Base-by-base conservation (phyloP, 2,113 vertebrate species). In the Psophia crepitans region DNA sequence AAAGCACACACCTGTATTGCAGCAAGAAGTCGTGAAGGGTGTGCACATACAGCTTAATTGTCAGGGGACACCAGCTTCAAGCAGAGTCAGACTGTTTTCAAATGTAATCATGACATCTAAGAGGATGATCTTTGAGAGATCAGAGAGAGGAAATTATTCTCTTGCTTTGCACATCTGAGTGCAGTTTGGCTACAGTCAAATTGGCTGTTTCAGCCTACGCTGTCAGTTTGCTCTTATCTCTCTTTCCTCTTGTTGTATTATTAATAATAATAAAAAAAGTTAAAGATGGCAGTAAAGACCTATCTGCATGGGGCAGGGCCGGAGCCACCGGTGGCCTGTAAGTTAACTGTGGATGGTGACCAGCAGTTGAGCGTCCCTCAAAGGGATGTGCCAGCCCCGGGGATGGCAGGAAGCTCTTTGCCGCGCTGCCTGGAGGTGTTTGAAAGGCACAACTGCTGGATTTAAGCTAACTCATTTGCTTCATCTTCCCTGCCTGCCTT, bases 181-280 rank as follows among this genome's bases (percentile, higher is more conserved):
- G 95, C 94, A 95, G 92, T 96, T 93, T 95, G 94, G 92, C 94
- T 97, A 76, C 89, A 91, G 94, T 95, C 89, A 96, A 92, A 97
- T 94, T 96, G 95, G 89, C 90, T 95, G 89, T 89, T 97, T 94
- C 94, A 95, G 90, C 86, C 90, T 94, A 87, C 84, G 11, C 66
- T 96, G 95, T 94, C 94, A 94, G 86, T 83, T 94, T 95, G 91
- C 94, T 96, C 96, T 96, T 49, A 87, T 97, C 89, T 96, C 92
- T 60, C 73, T 91, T 93, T 87, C 64, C 77, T 96, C 95, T 96
- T 97, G 94, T 96, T 96, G 84, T 97, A 96, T 97, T 96, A 96
- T 95, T 96, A 94, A 95, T 95, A 92, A 89, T 44, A 84, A 87
- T 46, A 41, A 49, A 30, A 77, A 56, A 81, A 80, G 56, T 69